Conservation (phyloP, 2,888 invertebrate genomes). For the Drosophila nigritarsus region DNA sequence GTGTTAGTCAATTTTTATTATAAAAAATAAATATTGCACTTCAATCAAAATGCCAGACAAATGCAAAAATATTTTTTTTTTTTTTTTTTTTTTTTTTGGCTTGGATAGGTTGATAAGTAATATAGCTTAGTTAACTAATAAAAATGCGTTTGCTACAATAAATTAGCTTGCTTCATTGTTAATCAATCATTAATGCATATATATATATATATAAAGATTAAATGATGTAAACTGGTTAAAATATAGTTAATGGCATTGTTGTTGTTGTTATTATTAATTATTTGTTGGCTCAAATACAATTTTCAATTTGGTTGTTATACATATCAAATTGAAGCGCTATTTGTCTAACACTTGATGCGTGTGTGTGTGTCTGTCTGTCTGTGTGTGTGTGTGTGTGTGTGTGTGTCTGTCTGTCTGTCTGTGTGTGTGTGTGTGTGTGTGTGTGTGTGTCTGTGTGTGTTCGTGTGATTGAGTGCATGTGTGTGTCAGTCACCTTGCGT, state of each 20-base stretch:
- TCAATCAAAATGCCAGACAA: constrained; percentile 56
- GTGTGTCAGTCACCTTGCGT: constrained; percentile 1
- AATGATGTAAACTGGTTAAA: constrained; percentile 43
- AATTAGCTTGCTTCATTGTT: constrained; percentile 42
- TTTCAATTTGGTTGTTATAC: constrained; percentile 3
- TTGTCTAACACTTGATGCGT: constrained; percentile 41
- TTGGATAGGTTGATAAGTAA: constrained; percentile 17
- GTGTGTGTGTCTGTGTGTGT: constrained; percentile 27
- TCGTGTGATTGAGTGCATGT: constrained; percentile 1
- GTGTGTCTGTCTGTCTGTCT: constrained; percentile 20
- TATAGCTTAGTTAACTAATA: constrained; percentile 42
- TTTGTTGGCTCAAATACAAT: constrained; percentile 47
- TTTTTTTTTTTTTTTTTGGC: constrained; percentile 9
- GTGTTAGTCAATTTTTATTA: constrained; percentile 6
- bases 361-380: constrained; percentile 18
- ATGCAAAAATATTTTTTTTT: constrained; percentile 42
- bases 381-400: constrained; percentile 23
- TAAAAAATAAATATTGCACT: constrained; percentile 31
- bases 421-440: constrained; percentile 23
- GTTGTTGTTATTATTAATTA: constrained; percentile 10
- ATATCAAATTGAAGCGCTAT: constrained; percentile 33
- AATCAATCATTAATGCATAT: constrained; percentile 55
- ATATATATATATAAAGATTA: constrained; percentile 22
- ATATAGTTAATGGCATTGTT: constrained; percentile 22
- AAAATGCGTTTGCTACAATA: constrained; percentile 53